Percentiles rank a stretch among this genome's conserved stretches.
Evolutionary conservation across 2,797 vertebrate species (phyloP).

Genomic region (Poeciliopsis paucimaculata): DNA sequence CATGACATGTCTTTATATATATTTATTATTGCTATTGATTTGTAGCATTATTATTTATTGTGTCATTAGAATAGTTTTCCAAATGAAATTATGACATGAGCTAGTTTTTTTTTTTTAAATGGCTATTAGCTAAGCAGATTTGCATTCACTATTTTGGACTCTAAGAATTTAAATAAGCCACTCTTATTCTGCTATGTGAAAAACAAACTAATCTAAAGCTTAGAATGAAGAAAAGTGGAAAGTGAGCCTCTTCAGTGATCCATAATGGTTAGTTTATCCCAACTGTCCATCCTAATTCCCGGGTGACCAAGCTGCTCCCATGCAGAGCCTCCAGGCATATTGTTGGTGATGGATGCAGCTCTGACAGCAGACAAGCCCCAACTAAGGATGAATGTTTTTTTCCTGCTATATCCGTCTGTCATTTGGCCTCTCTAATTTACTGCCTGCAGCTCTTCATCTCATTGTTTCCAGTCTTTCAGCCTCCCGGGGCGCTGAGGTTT

Average conservation of each 20-base stretch:
- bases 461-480: conserved; percentile 7
- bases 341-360: conserved; percentile 20
- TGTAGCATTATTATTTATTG: not conserved
- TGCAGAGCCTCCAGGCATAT: conserved; percentile 9
- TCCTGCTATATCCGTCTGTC: conserved; percentile 12
- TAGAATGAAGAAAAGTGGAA: not conserved
- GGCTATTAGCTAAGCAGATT: not conserved
- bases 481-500: conserved; percentile 40
- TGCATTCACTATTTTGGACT: not conserved
- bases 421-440: conserved; percentile 22
- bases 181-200: not conserved
- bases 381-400: conserved; percentile 11
- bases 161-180: not conserved
- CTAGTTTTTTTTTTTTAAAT: not conserved
- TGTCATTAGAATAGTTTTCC: not conserved
- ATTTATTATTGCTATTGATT: too few species aligned
- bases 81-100: not conserved
- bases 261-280: conserved; percentile 1
- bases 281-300: conserved; percentile 4
- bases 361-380: conserved; percentile 18
- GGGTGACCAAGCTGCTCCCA: conserved; percentile 5
- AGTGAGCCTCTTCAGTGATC: not conserved
- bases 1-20: too few species aligned
- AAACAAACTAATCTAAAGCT: not conserved
- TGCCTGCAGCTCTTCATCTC: conserved; percentile 24